Base-by-base conservation (phyloP, 2,113 vertebrate genomes). In the Tenebrosternarchus preto region DNA sequence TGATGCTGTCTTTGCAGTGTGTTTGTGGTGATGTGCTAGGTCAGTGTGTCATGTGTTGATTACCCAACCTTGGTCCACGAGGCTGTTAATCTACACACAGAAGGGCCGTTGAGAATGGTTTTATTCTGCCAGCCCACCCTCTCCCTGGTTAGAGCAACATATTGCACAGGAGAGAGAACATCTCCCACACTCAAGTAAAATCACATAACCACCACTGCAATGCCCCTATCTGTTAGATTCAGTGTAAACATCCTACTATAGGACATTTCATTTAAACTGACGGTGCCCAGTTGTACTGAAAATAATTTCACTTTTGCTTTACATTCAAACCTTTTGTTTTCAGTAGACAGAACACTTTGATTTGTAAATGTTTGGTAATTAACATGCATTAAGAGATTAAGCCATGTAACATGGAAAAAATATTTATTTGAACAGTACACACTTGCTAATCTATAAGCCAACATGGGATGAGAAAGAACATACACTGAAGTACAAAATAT, bases 371-470 rank as follows among this genome's bases (percentile, higher is more conserved):
- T 64, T 29, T 5, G 5, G 12, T 56, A 77, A 56, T 39, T 17
- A 33, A 59, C 7, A 22, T 27, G 16, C 43, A 77, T 33, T 67
- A n/a, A 77, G 9, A 7, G 3, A 9, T 56, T 24, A 81, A 53
- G 60, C 31, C 69, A 70, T 29, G 36, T 78, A 85, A 84, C 85
- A 88, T 85, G 85, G 79, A 86, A 87, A 89, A 88, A 85, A 86
- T 86, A 86, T 90, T 90, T 88, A 87, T 86, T 88, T 90, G 19
- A 84, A 84, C 80, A 82, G 73, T 86, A 78, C 82, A 87, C 83
- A 87, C 81, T 93, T 92, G 91, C 93, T 91, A 93, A 94, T 94
- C 94, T 95, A 94, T 91, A 95, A 94, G 92, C 92, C 89, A 93
- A 94, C 92, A 94, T 85, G 90, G 87, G 92, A 92, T 71, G 90